Evolutionary conservation across 2,113 vertebrate species (phyloP).

Genomic region (Xerus inauris): DNA sequence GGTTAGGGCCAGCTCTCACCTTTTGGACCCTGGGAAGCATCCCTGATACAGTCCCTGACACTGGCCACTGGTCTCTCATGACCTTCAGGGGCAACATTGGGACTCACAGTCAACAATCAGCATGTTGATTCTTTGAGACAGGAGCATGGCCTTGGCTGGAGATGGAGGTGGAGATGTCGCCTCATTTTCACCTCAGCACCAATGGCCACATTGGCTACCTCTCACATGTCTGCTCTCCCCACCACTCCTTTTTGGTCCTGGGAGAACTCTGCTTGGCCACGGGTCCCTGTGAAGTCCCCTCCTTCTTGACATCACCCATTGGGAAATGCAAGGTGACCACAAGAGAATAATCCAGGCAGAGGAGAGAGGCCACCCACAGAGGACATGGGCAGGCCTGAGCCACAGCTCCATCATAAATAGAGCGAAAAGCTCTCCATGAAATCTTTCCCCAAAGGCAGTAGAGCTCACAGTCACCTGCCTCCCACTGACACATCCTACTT

Average conservation of each 20-base stretch:
- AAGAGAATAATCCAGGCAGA: not conserved
- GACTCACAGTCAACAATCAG: not conserved
- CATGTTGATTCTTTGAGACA: not conserved
- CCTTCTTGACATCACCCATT: not conserved
- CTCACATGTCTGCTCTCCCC: fast-evolving
- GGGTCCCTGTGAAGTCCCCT: not conserved
- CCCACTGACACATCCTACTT: not conserved
- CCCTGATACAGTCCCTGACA: not conserved
- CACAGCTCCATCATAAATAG: not conserved
- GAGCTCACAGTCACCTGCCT: not conserved
- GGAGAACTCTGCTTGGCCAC: not conserved
- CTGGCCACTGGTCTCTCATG: not conserved
- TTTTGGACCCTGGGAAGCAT: not conserved
- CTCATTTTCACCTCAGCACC: not conserved
- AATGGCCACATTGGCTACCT: too few relatives aligned
- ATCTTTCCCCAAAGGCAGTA: not conserved
- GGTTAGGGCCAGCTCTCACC: not conserved
- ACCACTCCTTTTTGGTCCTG: not conserved
- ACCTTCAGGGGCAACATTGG: not conserved
- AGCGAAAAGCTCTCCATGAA: fast-evolving
- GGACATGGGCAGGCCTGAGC: not conserved
- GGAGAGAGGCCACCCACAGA: not conserved
- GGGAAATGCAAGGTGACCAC: not conserved
- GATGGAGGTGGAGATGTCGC: not conserved
- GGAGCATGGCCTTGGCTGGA: not conserved